A percentile compares a stretch with the other conserved stretches of the same genome.
These are phyloP conservation scores for Scortum barcoo DNA, from an alignment of 2,113 vertebrate species.

Conservation along the genomic window DNA sequence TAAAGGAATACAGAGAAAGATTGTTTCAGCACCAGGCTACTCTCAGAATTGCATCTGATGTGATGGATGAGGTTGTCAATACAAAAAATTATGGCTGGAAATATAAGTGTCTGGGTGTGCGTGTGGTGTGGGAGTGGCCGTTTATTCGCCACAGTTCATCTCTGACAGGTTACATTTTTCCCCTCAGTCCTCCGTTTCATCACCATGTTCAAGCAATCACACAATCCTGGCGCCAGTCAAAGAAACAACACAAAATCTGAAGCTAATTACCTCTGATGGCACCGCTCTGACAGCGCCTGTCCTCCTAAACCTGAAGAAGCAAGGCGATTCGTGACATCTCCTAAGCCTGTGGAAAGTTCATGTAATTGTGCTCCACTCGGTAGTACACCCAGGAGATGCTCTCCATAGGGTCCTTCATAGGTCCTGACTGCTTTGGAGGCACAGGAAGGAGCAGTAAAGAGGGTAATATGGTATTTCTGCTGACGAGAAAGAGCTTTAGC, in stretches of 20 bases:
- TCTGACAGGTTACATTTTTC: conserved; percentile 53
- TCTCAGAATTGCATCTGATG: conserved; percentile 33
- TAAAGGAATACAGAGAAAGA: conserved; percentile 4
- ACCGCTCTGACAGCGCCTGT: conserved; percentile 33
- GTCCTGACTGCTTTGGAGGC: conserved; percentile 7
- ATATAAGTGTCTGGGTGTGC: conserved; percentile 34
- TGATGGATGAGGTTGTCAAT: conserved; percentile 68
- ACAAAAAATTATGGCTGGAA: conserved; percentile 50
- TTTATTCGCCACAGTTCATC: conserved; percentile 61
- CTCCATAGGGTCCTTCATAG: conserved; percentile 11
- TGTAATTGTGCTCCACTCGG: conserved; percentile 46
- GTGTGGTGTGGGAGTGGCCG: conserved; percentile 42
- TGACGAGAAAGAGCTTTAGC: conserved; percentile 27
- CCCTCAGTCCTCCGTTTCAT: conserved; percentile 16
- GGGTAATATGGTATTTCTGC: not conserved
- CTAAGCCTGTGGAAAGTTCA: conserved; percentile 46
- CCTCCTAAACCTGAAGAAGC: conserved; percentile 23
- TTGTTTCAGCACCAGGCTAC: conserved; percentile 12
- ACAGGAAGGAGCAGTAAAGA: not conserved
- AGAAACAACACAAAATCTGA: conserved; percentile 22
- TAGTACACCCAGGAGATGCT: conserved; percentile 30
- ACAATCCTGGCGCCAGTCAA: not conserved
- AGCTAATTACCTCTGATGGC: conserved; percentile 55
- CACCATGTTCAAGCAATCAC: conserved; percentile 2
- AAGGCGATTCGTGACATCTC: conserved; percentile 38